Evolutionary conservation across 2,113 vertebrate genomes (phyloP).

Genomic region (Alexandromys fortis): DNA sequence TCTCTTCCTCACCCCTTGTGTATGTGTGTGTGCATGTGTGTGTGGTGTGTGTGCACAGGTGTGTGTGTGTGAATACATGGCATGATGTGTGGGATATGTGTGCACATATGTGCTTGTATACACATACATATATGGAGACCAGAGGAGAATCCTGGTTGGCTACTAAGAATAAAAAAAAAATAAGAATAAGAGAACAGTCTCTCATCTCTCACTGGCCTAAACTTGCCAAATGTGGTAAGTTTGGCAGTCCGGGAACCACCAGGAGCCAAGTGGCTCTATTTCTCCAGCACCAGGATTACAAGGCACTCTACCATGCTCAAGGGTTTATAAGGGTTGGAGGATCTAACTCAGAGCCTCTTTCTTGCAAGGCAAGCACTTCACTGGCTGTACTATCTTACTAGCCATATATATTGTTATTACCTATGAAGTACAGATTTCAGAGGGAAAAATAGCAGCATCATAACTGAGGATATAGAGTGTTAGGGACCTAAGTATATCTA

Average conservation of each 20-base stretch:
- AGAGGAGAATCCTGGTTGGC: neutral
- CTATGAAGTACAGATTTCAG: neutral
- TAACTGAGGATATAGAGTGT: neutral
- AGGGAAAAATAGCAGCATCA: neutral
- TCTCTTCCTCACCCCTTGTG: too few relatives aligned
- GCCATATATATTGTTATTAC: neutral
- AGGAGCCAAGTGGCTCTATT: neutral
- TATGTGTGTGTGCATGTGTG: too few relatives aligned
- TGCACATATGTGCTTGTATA: neutral
- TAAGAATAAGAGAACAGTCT: neutral
- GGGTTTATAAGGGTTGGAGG: neutral
- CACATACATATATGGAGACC: neutral
- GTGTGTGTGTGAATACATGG: neutral
- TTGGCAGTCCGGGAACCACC: neutral
- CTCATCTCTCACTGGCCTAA: neutral
- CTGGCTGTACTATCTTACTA: neutral
- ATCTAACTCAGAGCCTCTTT: neutral
- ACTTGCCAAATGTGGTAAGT: neutral
- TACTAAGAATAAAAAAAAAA: neutral
- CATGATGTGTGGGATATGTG: neutral
- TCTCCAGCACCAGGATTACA: neutral
- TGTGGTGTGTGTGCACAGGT: neutral
- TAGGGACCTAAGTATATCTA: neutral
- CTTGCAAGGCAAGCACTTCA: neutral
- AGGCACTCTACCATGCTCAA: too few relatives aligned